Evolutionary conservation across 2,888 invertebrate genomes (phyloP).

Genomic region (Rhamnusium bicolor): DNA sequence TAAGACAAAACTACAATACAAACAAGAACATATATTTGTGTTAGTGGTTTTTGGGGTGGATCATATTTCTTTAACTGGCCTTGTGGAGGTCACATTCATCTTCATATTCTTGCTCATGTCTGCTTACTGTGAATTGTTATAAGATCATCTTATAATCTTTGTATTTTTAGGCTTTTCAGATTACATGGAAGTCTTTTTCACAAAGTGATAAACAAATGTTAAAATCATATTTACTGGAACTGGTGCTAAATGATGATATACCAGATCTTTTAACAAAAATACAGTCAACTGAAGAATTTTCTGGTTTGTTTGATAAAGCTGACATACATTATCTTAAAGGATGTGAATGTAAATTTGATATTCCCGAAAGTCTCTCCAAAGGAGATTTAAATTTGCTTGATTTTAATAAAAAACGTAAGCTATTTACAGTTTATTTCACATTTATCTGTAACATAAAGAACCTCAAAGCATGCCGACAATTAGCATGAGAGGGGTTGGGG

Average conservation of each 20-base stretch:
- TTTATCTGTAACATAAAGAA: no score
- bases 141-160: neutral
- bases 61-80: no score
- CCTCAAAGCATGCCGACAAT: no score
- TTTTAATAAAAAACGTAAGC: conserved; percentile 69
- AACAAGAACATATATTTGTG: no score
- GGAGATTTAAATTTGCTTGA: conserved; percentile 69
- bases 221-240: conserved; percentile 70
- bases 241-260: conserved; percentile 66
- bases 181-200: conserved; percentile 65
- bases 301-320: conserved; percentile 65
- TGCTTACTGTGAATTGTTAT: no score
- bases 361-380: conserved; percentile 69
- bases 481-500: no score
- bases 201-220: conserved; percentile 67
- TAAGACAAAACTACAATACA: no score
- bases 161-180: conserved; percentile 66
- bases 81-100: no score
- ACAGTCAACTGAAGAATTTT: conserved; percentile 65
- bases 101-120: no score
- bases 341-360: conserved; percentile 62
- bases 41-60: no score
- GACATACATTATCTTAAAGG: conserved; percentile 68
- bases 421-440: no score
- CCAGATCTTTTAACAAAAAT: conserved; percentile 65